Evolutionary conservation across 1,140 invertebrate genomes (phyloP).

Genomic region (Parasteatoda tepidariorum): DNA sequence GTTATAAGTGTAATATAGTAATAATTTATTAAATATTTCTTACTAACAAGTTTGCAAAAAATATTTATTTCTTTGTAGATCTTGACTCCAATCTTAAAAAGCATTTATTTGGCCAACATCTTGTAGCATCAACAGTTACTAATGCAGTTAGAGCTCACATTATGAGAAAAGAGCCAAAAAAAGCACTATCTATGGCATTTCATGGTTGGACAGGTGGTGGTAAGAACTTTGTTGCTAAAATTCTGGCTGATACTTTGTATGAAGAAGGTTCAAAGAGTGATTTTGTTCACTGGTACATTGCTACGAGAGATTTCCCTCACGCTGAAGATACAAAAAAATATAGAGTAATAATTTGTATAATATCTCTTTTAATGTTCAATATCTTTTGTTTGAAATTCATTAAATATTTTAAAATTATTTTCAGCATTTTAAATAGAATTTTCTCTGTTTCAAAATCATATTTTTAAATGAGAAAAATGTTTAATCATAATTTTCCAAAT

Average conservation of each 20-base stretch:
- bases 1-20: background rate
- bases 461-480: background rate
- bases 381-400: background rate
- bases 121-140: constrained; percentile 66
- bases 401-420: background rate
- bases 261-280: constrained; percentile 78
- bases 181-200: constrained; percentile 70
- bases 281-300: constrained; percentile 85
- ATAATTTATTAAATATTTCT: background rate
- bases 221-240: constrained; percentile 86
- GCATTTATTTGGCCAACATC: constrained; percentile 69
- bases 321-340: constrained; percentile 70
- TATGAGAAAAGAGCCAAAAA: constrained; percentile 66
- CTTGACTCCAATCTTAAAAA: constrained; percentile 63
- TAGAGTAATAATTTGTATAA: constrained; percentile 68
- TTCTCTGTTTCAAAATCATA: background rate
- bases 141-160: constrained; percentile 66
- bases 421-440: background rate
- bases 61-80: constrained; percentile 60
- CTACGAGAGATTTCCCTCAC: constrained; percentile 82
- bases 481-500: no score
- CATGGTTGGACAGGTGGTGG: constrained; percentile 86
- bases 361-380: no score
- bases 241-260: constrained; percentile 84
- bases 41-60: background rate